Evolutionary conservation across 2,888 invertebrate genomes (phyloP).

Genomic region (Heliconius ethilla): DNA sequence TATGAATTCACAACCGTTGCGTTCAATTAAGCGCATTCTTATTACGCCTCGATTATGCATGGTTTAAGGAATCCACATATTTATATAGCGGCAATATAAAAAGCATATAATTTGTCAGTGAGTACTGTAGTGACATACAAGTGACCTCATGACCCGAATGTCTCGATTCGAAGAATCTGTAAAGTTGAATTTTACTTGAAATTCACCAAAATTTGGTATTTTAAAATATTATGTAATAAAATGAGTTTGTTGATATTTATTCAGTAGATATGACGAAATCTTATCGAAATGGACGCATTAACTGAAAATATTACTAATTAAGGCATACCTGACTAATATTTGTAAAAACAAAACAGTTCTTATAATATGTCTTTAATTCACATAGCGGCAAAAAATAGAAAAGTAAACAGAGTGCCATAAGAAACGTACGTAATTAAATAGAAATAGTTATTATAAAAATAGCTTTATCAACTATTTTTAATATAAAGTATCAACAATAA

Average conservation of each 20-base stretch:
- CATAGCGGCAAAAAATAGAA: background rate
- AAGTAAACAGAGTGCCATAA: background rate
- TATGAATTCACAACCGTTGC: background rate
- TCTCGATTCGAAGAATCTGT: conserved; percentile 39
- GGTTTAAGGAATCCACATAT: conserved; percentile 40
- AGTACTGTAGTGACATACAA: conserved; percentile 44
- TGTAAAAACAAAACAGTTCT: no score
- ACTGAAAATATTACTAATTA: no score
- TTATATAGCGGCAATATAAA: conserved; percentile 37
- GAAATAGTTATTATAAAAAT: no score
- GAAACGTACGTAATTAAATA: no score
- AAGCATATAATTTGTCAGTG: conserved; percentile 42
- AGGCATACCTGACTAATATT: no score
- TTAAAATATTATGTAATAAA: conserved; percentile 4
- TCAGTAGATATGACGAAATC: background rate
- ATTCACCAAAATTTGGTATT: conserved; percentile 39
- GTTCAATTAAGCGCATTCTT: background rate
- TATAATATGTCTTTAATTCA: no score
- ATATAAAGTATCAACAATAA: no score
- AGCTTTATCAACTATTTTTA: no score
- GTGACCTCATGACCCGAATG: conserved; percentile 45
- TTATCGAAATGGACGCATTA: background rate
- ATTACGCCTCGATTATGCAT: conserved; percentile 14
- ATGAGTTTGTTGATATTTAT: background rate
- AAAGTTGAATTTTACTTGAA: conserved; percentile 24